phyloP scores from a whole-genome alignment of 2,797 vertebrate genomes.

The Kryptolebias ocellatus region DNA sequence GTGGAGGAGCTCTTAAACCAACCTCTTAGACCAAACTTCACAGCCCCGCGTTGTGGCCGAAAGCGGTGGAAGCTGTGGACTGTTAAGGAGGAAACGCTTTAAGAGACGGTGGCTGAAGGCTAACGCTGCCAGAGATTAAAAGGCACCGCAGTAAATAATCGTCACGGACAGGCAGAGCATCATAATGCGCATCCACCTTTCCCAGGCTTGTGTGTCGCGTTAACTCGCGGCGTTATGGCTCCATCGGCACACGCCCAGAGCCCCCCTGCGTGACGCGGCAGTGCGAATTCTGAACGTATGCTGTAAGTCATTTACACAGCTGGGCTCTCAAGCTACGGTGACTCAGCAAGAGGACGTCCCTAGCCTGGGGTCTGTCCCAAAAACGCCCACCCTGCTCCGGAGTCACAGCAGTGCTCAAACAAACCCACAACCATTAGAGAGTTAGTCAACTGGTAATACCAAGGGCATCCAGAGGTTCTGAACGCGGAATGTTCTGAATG shows the following conservation, averaged over 20 bases:
- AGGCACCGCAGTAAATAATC: slow-evolving; percentile 57
- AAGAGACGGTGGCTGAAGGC: slow-evolving; percentile 70
- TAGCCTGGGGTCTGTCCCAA: slow-evolving; percentile 75
- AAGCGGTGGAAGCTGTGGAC: slow-evolving; percentile 73
- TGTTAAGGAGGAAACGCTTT: slow-evolving; percentile 77
- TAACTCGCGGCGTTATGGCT: slow-evolving; percentile 47
- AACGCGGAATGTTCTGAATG: too few species aligned
- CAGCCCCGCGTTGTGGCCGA: slow-evolving; percentile 40
- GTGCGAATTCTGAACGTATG: slow-evolving; percentile 78
- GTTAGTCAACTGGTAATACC: too few species aligned
- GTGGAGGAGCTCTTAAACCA: slow-evolving; percentile 31
- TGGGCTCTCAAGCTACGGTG: slow-evolving; percentile 78
- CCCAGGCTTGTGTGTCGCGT: slow-evolving; percentile 22
- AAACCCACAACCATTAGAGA: not conserved
- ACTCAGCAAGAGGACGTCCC: slow-evolving; percentile 78
- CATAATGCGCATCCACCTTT: slow-evolving; percentile 28
- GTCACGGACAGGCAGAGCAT: slow-evolving; percentile 8
- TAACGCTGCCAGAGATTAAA: slow-evolving; percentile 65
- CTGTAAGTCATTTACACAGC: slow-evolving; percentile 84
- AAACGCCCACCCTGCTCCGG: slow-evolving; percentile 59
- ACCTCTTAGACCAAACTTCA: slow-evolving; percentile 38
- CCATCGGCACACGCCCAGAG: slow-evolving; percentile 57
- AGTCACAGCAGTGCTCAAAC: slow-evolving; percentile 35
- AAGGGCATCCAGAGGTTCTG: too few species aligned
- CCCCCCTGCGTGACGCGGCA: slow-evolving; percentile 55